Evolutionary conservation across 2,113 vertebrate genomes (phyloP), one percentile per base, ranked within the genome.

Genomic region (Mus spicilegus): DNA sequence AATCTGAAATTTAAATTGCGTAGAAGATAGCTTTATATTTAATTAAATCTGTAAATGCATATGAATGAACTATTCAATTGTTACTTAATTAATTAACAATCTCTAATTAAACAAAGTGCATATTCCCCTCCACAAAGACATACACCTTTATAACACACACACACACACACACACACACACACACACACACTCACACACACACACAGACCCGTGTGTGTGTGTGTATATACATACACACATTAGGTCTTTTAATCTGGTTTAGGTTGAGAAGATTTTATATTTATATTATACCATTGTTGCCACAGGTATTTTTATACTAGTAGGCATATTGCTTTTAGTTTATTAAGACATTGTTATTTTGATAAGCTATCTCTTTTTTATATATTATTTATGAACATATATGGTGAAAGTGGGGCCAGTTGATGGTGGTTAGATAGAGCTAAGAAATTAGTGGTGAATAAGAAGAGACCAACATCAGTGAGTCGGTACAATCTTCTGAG

Each of bases 11-110:
- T 91, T 63, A 7, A 54, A 94, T 89, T 92, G 61, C 81, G 77
- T 93, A 58, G 80, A 91, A 89, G 46, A 87, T 93, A 80, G 0
- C 7, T 69, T 19, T 33, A 84, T 30, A 73, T 96, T 95, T 94
- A 96, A 92, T 87, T 90, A 94, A 95, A 95, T 0, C 0, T 80
- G 14, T 56, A 92, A 65, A 93, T 80, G 4, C 72, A 86, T 12
- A 90, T 49, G 16, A 81, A 80, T 69, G 2, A 77, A 3, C 3
- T 73, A 87, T 92, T 54, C 3, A 89, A 54, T 54, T 91, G 78
- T 75, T 82, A 89, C 72, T 12, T 42, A 89, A 72, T 82, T 67
- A 12, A n/a, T 72, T 67, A 82, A 1, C 28, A 95, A 88, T 16
- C 42, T 88, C 91, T 61, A 70, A 22, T 72, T 33, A 81, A 89